These are phyloP conservation scores for Dasyornis broadbenti DNA, from an alignment of 2,113 vertebrate genomes.

Conservation along the genomic window DNA sequence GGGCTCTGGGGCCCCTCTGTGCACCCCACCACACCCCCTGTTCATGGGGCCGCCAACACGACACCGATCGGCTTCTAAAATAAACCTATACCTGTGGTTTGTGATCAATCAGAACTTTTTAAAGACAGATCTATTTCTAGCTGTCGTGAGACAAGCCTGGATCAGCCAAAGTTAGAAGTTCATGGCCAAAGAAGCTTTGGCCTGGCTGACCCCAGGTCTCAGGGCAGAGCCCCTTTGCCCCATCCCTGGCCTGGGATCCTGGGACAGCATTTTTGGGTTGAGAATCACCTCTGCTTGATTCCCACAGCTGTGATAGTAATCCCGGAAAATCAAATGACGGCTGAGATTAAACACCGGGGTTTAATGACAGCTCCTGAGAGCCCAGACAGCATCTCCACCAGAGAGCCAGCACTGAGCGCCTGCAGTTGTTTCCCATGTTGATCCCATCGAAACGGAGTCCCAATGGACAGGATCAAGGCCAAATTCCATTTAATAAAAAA, in stretches of 20 bases:
- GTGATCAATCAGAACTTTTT: not conserved
- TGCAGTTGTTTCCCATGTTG: not conserved
- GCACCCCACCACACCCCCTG: rapidly evolving
- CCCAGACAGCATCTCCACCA: not conserved
- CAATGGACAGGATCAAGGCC: not conserved
- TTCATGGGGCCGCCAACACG: not conserved
- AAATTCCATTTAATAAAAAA: not conserved
- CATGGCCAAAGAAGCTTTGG: not conserved
- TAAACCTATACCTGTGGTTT: not conserved
- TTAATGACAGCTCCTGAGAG: not conserved
- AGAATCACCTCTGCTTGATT: not conserved
- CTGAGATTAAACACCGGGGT: not conserved
- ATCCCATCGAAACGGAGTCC: not conserved
- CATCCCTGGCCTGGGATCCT: not conserved
- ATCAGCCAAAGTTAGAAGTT: rapidly evolving
- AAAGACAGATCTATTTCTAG: not conserved
- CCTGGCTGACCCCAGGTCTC: not conserved
- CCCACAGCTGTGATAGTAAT: rapidly evolving
- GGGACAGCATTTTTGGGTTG: not conserved
- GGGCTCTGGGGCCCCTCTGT: not conserved
- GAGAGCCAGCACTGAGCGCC: not conserved
- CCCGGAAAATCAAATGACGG: not conserved
- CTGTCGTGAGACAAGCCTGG: not conserved
- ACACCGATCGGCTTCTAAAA: not conserved
- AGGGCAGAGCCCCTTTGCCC: not conserved